Evolutionary conservation across 2,888 invertebrate species (phyloP).

Genomic region (Beris morrisii): DNA sequence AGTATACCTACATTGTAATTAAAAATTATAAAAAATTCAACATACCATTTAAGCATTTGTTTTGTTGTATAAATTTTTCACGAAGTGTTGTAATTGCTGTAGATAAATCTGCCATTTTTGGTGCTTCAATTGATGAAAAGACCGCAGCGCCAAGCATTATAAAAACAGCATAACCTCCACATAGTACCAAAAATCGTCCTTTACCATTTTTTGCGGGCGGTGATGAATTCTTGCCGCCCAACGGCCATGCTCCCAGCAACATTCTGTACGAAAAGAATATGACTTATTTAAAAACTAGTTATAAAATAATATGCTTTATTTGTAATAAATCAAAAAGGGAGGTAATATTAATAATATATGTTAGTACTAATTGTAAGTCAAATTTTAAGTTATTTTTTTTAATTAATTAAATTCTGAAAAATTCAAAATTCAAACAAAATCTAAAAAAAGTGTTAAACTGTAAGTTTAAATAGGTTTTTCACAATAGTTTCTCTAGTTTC

Average conservation of each 20-base stretch:
- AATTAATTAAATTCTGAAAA: no score
- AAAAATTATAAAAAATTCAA: slow-evolving; percentile 35
- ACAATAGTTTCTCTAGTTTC: no score
- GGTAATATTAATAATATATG: no score
- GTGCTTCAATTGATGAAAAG: slow-evolving; percentile 78
- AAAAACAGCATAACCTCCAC: slow-evolving; percentile 61
- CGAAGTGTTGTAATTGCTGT: slow-evolving; percentile 61
- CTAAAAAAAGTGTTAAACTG: no score
- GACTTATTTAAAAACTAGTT: no score
- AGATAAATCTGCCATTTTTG: slow-evolving; percentile 64
- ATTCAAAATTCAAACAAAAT: no score
- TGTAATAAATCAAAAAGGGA: no score
- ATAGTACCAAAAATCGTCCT: slow-evolving; percentile 55
- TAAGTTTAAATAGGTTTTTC: no score
- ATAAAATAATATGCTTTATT: no score
- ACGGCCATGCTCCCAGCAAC: slow-evolving; percentile 49
- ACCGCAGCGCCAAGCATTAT: slow-evolving; percentile 73
- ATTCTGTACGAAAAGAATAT: slow-evolving; percentile 41
- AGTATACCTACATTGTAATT: no score
- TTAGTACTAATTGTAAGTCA: no score
- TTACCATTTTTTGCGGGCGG: slow-evolving; percentile 51
- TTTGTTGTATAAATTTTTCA: slow-evolving; percentile 62
- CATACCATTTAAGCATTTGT: slow-evolving; percentile 70
- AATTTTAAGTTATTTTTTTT: no score
- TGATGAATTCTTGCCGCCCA: slow-evolving; percentile 46